Base-by-base conservation (phyloP, 30 jellyfish, hydroid and myxozoan genomes). In the Sanderia malayensis region DNA sequence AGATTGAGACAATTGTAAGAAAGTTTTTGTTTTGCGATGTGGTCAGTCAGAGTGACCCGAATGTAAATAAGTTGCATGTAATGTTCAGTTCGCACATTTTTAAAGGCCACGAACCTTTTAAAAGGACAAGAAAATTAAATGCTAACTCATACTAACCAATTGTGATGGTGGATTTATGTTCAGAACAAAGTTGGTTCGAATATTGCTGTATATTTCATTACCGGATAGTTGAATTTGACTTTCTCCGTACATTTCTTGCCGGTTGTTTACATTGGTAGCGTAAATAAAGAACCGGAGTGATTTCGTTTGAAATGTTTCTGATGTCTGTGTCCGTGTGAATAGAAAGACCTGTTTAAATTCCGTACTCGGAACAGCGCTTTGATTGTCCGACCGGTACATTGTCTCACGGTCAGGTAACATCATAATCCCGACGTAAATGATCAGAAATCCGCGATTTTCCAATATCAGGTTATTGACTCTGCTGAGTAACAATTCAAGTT, bases 291-390 rank as follows among this genome's bases (percentile, higher is more conserved):
- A 49, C 25, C 64, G 64, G 24, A 49, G 27, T 18, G 64, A 9
- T 19, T 49, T 78, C 0, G 89, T 26, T 23, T 66, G 41, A 18
- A 78, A 66, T 18, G 21, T 6, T 18, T 46, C 82, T 0, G 75
- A 13, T 20, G 74, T 30, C 6, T 6, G 82, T 2, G 68, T 33
- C 58, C 70, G 34, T n/a, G 25, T 52, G 67, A 78, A 78, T 1
- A 78, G 82, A 30, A 78, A 78, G 13, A 82, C 70, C 25, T 78
- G 70, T 31, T 78, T 71, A 60, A 78, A 78, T 21, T 46, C 37
- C 20, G 89, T 74, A 46, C 60, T 55, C 20, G 26, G 46, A 27
- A 69, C 24, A 8, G 75, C 82, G 17, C 37, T 81, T 18, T 64
- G 76, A 31, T 31, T 31, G 33, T 78, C 49, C 0, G 89, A 64